These are phyloP conservation scores for Melospiza melodia DNA, from an alignment of 2,113 vertebrate genomes.

Conservation along the genomic window DNA sequence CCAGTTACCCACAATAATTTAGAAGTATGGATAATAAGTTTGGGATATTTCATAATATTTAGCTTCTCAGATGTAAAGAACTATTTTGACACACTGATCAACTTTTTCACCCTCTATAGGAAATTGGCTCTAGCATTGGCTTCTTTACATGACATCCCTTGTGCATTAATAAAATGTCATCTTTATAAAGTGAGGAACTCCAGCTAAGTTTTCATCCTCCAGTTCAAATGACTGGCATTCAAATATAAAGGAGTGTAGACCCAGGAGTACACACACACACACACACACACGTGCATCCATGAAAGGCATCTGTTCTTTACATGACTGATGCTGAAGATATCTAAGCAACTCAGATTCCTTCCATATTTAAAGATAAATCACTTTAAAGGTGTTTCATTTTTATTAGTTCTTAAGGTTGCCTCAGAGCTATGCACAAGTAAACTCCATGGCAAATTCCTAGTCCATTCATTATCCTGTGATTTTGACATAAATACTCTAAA, in stretches of 20 bases:
- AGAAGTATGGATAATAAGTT: not conserved
- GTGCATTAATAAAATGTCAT: not conserved
- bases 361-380: not conserved
- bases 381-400: not conserved
- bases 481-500: not conserved
- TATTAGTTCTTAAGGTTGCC: not conserved
- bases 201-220: not conserved
- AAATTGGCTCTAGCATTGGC: not conserved
- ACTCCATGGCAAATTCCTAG: not conserved
- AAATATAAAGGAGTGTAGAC: not conserved
- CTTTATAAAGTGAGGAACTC: not conserved
- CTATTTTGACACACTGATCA: not conserved
- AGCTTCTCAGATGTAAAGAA: not conserved
- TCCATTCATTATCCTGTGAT: not conserved
- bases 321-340: not conserved
- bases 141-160: not conserved
- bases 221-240: not conserved
- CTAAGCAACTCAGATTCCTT: not conserved
- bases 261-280: not conserved
- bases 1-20: not conserved
- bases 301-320: not conserved
- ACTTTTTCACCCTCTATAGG: not conserved
- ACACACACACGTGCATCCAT: fast-evolving
- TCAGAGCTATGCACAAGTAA: not conserved
- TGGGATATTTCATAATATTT: not conserved